These are phyloP conservation scores for Synchiropus splendidus DNA, from an alignment of 2,113 vertebrate species.

Conservation along the genomic window DNA sequence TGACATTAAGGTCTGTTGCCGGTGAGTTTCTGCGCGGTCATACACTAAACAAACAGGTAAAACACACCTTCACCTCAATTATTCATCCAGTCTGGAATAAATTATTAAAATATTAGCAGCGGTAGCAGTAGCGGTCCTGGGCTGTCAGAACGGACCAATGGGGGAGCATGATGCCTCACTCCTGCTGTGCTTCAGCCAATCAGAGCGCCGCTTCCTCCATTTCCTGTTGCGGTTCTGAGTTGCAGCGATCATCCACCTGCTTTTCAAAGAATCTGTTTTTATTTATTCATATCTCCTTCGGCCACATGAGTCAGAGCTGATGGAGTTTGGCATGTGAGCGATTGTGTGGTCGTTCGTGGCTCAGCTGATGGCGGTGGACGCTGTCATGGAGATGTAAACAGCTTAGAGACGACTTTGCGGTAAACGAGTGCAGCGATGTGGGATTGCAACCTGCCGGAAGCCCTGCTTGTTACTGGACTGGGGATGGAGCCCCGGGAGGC, in stretches of 20 bases:
- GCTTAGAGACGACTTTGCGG: slow-evolving; percentile 43
- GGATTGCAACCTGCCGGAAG: too few species aligned
- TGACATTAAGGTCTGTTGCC: too few species aligned
- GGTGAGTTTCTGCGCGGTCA: too few species aligned
- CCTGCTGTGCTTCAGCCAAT: slow-evolving; percentile 46
- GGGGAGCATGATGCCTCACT: slow-evolving; percentile 2
- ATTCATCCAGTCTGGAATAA: slow-evolving; percentile 48
- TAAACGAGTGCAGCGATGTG: slow-evolving; percentile 1
- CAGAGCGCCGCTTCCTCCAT: slow-evolving; percentile 32
- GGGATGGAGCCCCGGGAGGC: too few species aligned
- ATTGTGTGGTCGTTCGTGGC: background rate
- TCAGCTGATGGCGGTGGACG: slow-evolving; percentile 1
- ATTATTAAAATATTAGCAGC: slow-evolving; percentile 56
- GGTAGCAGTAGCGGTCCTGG: slow-evolving; percentile 17
- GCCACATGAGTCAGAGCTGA: too few species aligned
- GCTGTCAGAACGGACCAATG: slow-evolving; percentile 46
- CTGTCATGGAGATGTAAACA: slow-evolving; percentile 33
- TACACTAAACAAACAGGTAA: slow-evolving; percentile 16
- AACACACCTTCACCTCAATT: slow-evolving; percentile 36
- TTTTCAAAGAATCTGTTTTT: slow-evolving; percentile 11
- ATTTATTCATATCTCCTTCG: too few species aligned
- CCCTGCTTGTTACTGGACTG: too few species aligned
- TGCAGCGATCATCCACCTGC: slow-evolving; percentile 27
- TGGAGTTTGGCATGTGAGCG: too few species aligned
- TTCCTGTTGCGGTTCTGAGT: slow-evolving; percentile 56